Percentiles rank a stretch among this genome's conserved stretches.
Evolutionary conservation across 1,140 invertebrate genomes (phyloP).

Genomic region (Sitodiplosis mosellana): DNA sequence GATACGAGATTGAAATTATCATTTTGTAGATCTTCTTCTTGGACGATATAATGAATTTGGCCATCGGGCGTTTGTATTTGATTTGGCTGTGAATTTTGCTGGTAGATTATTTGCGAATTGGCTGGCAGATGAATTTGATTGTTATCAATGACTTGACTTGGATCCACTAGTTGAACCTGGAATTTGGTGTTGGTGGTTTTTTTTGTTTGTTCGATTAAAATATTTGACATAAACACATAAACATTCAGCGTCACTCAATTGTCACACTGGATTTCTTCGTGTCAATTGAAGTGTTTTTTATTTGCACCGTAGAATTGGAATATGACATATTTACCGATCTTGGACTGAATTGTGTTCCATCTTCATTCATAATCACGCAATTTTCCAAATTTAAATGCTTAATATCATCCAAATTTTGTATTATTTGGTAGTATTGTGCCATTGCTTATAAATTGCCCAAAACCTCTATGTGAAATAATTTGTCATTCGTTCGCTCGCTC

Average conservation of each 20-base stretch:
- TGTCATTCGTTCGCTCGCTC: no score
- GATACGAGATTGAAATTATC: neutral
- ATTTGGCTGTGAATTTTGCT: neutral
- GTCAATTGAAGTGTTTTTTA: no score
- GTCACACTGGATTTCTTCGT: no score
- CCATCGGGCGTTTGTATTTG: neutral
- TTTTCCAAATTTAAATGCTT: conserved; percentile 5
- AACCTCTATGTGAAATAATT: no score
- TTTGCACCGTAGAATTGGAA: neutral
- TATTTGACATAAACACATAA: no score
- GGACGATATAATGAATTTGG: neutral
- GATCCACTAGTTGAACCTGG: conserved; percentile 9
- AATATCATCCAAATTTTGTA: conserved; percentile 1
- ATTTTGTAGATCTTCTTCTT: neutral
- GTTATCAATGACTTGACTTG: conserved; percentile 9
- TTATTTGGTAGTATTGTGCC: conserved; percentile 2
- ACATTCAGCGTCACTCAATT: no score
- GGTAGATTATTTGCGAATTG: conserved; percentile 11
- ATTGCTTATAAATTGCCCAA: no score
- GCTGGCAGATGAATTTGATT: conserved; percentile 15
- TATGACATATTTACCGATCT: neutral
- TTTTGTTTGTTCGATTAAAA: no score
- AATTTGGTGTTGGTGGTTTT: no score
- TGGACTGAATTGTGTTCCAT: neutral
- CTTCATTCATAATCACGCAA: neutral